These are phyloP conservation scores for Drosophila eohydei DNA, from an alignment of 2,888 invertebrate genomes.

Conservation along the genomic window DNA sequence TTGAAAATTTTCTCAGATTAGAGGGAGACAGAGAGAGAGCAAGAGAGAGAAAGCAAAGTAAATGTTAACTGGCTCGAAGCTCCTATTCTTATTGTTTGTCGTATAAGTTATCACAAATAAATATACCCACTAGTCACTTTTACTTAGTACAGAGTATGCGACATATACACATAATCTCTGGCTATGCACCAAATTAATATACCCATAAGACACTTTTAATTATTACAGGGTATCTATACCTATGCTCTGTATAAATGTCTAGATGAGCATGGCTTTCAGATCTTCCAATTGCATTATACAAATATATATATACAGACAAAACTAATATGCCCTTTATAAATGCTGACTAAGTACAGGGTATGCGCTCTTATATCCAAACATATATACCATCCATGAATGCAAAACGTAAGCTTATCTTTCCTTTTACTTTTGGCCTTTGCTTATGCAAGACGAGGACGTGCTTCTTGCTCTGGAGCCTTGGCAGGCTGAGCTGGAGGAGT, in stretches of 20 bases:
- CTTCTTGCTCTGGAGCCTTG: conserved; percentile 87
- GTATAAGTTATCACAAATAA: too few species aligned
- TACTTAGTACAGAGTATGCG: too few species aligned
- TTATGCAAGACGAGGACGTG: conserved; percentile 86
- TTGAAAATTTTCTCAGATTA: background rate
- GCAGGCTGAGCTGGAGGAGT: conserved; percentile 86
- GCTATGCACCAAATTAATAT: background rate
- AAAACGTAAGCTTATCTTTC: background rate
- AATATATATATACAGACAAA: background rate
- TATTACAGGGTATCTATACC: background rate
- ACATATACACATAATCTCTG: too few species aligned
- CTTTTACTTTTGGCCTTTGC: background rate
- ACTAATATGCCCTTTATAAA: background rate
- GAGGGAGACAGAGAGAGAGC: background rate
- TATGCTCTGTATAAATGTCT: too few species aligned
- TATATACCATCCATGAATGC: background rate
- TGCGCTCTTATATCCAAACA: background rate
- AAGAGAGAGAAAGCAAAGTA: background rate
- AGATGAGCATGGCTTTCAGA: too few species aligned
- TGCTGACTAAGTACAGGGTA: background rate
- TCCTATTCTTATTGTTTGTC: too few species aligned
- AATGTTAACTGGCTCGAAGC: too few species aligned
- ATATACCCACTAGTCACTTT: too few species aligned
- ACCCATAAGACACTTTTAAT: background rate
- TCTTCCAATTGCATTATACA: background rate